Conservation (phyloP, 2,888 invertebrate species). For the Dysmachus trigonus region DNA sequence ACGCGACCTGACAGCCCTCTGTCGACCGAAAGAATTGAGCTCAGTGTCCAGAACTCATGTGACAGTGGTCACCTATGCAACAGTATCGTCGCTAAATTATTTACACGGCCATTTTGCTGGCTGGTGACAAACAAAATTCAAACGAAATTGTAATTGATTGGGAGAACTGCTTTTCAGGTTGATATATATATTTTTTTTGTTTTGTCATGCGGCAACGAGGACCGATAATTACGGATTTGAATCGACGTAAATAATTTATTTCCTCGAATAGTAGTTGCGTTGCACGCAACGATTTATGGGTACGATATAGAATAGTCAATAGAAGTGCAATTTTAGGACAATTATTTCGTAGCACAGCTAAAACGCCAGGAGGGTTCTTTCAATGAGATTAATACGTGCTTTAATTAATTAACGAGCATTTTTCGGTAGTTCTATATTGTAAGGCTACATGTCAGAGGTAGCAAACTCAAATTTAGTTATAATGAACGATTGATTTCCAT, state of each 20-base stretch:
- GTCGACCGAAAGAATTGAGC: not conserved
- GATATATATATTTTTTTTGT: not conserved
- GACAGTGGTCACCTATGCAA: not conserved
- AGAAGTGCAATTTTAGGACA: not conserved
- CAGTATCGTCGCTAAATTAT: not conserved
- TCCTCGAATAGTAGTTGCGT: not conserved
- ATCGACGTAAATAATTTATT: conserved; percentile 5
- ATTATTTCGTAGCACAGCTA: not conserved
- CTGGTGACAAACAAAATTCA: conserved; percentile 19
- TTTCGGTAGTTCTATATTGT: not conserved
- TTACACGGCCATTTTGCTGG: not conserved
- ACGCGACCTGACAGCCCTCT: not conserved
- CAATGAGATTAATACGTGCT: not conserved
- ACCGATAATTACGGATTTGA: conserved; percentile 15
- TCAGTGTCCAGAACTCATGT: not conserved
- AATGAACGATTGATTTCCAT: not conserved
- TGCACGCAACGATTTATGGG: not conserved
- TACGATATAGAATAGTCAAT: not conserved
- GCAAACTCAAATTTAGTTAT: not conserved
- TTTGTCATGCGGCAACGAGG: not conserved
- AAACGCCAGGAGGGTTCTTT: not conserved
- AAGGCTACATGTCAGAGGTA: not conserved
- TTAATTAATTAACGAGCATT: not conserved
- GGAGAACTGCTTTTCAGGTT: not conserved
- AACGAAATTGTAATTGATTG: conserved; percentile 23